Base-by-base conservation (phyloP, 2,797 vertebrate species). In the Astyanax mexicanus region DNA sequence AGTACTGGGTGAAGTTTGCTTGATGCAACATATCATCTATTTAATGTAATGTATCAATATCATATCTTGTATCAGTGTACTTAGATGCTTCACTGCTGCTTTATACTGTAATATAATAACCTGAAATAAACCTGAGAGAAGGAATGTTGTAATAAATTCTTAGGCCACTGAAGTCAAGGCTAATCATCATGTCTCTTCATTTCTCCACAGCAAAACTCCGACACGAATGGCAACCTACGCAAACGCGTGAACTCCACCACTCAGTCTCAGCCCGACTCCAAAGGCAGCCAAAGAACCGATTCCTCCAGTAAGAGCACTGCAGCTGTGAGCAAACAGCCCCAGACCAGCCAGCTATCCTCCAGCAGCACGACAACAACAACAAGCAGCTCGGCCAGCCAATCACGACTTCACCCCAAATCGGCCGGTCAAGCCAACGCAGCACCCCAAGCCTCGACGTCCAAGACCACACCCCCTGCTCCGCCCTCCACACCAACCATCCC, bases 171-270 rank as follows among this genome's bases (percentile, higher is more conserved):
- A 45, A 45, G 25, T 17, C 62, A 13, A 17, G 54, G 3, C 11
- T 77, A 38, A 70, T 54, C 37, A 55, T 4, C 7, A 7, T 58
- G 40, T 40, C 64, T 52, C 84, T 61, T 84, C 61, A 72, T 74
- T 81, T 77, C 19, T 85, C 47, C 57, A 82, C 91, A 92, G 83
- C 94, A 95, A 92, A 96, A 90, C 82, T 92, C 92, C 7, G 96
- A 96, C 81, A 93, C 94, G 42, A 98, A 95, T 25, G 95, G 96
- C 49, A 97, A 96, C 72, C 93, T 99, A 87, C 94, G 97, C 55
- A 99, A 99, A 87, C 92, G 98, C 80, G 92, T 89, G 25, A 98
- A 95, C 78, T 93, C 95, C 72, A 88, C 92, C 19, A 86, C 92
- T 44, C 94, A 94, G 57, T 91, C 93, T 35, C 94, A 94, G 58